phyloP scores from a whole-genome alignment of 2,888 invertebrate genomes.

The Cephus nigrinus region DNA sequence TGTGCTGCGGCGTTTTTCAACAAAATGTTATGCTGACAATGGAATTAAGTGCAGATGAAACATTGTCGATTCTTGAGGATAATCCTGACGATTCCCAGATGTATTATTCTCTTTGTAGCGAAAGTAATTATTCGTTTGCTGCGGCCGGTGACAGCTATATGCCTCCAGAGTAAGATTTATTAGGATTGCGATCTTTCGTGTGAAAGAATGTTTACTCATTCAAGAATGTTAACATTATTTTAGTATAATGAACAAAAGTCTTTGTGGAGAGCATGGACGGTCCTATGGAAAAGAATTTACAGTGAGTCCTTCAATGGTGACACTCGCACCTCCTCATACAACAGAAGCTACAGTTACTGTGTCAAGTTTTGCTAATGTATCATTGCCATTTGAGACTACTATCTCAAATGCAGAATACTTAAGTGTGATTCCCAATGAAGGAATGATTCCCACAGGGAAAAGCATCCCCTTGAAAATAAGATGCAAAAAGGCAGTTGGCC shows the following conservation, averaged over 20 bases:
- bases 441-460: conserved; percentile 49
- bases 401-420: conserved; percentile 42
- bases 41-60: conserved; percentile 58
- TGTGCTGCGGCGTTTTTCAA: conserved; percentile 57
- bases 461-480: conserved; percentile 46
- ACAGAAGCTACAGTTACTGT: conserved; percentile 45
- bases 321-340: conserved; percentile 39
- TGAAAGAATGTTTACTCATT: not conserved
- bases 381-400: conserved; percentile 48
- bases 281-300: conserved; percentile 35
- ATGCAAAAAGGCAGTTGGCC: conserved; percentile 42
- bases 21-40: conserved; percentile 58
- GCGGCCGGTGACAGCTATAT: conserved; percentile 53
- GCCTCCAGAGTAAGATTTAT: conserved; percentile 42
- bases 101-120: conserved; percentile 59
- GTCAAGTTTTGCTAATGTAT: conserved; percentile 38
- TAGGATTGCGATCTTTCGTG: not conserved
- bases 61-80: conserved; percentile 55
- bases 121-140: conserved; percentile 49
- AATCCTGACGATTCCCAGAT: conserved; percentile 58
- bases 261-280: conserved; percentile 8
- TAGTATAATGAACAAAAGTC: conserved; percentile 5
- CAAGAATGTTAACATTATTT: not conserved
- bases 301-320: conserved; percentile 37
- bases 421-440: conserved; percentile 47